These are phyloP conservation scores for Hylaea fasciaria DNA, from an alignment of 2,888 invertebrate species.

Conservation along the genomic window DNA sequence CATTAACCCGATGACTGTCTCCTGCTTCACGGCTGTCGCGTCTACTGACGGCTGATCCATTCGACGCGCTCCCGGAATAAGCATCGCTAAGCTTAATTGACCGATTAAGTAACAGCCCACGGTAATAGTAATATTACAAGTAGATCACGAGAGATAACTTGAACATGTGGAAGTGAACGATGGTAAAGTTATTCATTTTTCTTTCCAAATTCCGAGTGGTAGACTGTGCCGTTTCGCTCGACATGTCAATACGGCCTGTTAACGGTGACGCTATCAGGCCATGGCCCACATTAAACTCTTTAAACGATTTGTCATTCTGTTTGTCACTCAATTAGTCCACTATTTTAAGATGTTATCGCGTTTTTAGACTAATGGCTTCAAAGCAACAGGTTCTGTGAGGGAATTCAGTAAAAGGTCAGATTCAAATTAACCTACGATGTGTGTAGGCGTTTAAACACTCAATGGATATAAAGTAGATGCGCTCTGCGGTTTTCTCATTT, in stretches of 20 bases:
- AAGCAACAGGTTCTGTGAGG: background rate
- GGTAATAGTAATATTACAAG: background rate
- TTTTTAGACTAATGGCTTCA: background rate
- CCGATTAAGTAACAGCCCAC: slow-evolving; percentile 17
- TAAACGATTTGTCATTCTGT: slow-evolving; percentile 15
- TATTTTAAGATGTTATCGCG: slow-evolving; percentile 4
- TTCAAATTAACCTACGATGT: background rate
- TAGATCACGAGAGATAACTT: slow-evolving; percentile 10
- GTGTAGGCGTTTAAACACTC: background rate
- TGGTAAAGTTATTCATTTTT: background rate
- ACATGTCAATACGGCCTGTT: background rate
- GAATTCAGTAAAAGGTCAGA: background rate
- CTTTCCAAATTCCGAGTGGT: too few species aligned
- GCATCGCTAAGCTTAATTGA: slow-evolving; percentile 22
- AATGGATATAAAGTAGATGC: too few species aligned
- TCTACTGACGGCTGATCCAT: background rate
- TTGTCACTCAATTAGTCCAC: slow-evolving; percentile 9
- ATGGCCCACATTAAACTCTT: background rate
- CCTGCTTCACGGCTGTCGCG: slow-evolving; percentile 24
- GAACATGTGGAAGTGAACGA: slow-evolving; percentile 2
- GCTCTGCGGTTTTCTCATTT: too few species aligned
- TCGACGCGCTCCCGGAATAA: slow-evolving; percentile 16
- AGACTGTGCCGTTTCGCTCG: too few species aligned
- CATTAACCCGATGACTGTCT: background rate
- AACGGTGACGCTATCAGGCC: background rate